Conservation (phyloP, 2,888 invertebrate genomes). For the Ischnura elegans region DNA sequence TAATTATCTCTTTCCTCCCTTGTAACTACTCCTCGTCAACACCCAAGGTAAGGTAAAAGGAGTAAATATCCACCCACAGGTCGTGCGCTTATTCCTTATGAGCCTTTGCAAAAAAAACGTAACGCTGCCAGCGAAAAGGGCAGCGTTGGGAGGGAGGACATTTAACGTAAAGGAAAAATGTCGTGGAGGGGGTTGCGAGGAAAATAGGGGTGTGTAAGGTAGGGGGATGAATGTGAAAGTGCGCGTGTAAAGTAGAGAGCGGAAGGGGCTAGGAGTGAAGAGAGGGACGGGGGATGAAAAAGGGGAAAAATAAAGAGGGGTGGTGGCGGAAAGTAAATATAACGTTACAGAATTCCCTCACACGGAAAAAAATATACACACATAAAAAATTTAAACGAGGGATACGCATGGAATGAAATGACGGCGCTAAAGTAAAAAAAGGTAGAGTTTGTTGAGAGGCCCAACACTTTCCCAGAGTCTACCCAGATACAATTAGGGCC, state of each 20-base stretch:
- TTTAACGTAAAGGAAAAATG: not conserved
- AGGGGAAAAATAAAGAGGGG: not conserved
- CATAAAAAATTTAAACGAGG: too few relatives aligned
- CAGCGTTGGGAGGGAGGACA: too few relatives aligned
- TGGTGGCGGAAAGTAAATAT: slow-evolving; percentile 7
- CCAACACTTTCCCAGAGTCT: not conserved
- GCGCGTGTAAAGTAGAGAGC: not conserved
- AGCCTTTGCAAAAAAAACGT: too few relatives aligned
- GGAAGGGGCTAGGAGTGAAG: not conserved
- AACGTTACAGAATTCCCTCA: slow-evolving; percentile 10
- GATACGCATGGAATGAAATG: not conserved
- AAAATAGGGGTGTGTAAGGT: not conserved
- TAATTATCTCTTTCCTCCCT: slow-evolving; percentile 17
- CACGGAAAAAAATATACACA: not conserved
- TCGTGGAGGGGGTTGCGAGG: not conserved
- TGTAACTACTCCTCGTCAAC: not conserved
- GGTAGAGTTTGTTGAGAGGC: not conserved
- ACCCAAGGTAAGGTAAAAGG: not conserved
- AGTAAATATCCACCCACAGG: not conserved
- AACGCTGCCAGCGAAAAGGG: too few relatives aligned
- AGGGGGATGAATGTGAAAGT: not conserved
- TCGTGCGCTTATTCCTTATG: too few relatives aligned
- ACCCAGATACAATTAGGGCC: not conserved
- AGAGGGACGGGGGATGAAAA: not conserved
- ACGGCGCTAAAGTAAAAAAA: not conserved